Evolutionary conservation across 2,888 invertebrate genomes (phyloP).

Genomic region (Aleiodes alternator): DNA sequence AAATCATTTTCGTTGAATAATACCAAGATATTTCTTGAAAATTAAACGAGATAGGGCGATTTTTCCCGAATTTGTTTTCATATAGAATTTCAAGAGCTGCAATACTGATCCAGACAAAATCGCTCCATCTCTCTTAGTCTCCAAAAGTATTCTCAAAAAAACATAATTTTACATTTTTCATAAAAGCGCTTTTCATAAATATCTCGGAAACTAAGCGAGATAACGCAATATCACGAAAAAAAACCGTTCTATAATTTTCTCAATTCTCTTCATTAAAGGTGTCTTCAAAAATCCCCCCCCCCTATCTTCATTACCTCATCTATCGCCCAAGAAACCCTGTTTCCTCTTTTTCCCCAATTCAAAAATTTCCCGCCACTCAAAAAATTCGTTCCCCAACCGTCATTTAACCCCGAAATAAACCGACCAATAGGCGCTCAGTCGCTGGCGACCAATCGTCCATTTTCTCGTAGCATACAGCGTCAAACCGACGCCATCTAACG

Average conservation of each 20-base stretch:
- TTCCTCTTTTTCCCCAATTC: background rate
- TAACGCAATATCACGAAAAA: too few species aligned
- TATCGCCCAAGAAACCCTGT: background rate
- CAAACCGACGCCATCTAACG: slow-evolving; percentile 75
- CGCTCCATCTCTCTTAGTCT: too few species aligned
- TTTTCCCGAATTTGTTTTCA: too few species aligned
- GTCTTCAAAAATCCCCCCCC: background rate
- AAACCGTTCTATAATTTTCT: too few species aligned
- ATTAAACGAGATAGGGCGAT: too few species aligned
- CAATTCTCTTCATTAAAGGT: background rate
- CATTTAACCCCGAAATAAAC: background rate
- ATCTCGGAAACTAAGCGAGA: too few species aligned
- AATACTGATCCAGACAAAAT: too few species aligned
- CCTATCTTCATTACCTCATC: background rate
- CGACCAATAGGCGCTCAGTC: slow-evolving; percentile 41
- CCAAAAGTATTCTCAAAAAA: background rate
- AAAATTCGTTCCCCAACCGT: too few species aligned
- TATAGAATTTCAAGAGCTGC: too few species aligned
- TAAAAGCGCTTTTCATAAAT: too few species aligned
- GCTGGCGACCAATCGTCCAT: slow-evolving; percentile 34
- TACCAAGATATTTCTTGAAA: too few species aligned
- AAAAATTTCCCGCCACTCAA: background rate
- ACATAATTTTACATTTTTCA: background rate
- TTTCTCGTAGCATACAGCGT: slow-evolving; percentile 59
- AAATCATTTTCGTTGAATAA: too few species aligned